Evolutionary conservation across 2,797 vertebrate species (phyloP).

Genomic region (Coracias cyanogaster): DNA sequence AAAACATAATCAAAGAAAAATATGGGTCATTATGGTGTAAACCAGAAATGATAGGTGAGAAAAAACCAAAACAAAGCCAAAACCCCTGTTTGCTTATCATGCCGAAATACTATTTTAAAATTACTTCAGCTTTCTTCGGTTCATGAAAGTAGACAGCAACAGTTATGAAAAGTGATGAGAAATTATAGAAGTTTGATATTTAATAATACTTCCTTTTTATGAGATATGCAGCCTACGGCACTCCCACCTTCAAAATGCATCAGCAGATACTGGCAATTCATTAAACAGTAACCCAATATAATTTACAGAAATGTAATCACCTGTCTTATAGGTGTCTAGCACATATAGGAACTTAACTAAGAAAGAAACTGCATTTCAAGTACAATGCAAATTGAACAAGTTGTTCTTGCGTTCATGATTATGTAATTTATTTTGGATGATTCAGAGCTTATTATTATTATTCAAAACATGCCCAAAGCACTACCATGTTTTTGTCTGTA

Average conservation of each 20-base stretch:
- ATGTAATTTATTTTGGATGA: not conserved
- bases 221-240: not conserved
- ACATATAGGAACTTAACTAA: conserved; percentile 8
- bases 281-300: not conserved
- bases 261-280: not conserved
- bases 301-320: not conserved
- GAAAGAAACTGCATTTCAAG: not conserved
- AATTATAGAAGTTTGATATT: not conserved
- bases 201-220: not conserved
- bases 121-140: not conserved
- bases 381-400: not conserved
- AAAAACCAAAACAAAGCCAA: not conserved
- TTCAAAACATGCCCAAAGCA: conserved; percentile 7
- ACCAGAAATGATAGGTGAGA: conserved; percentile 1
- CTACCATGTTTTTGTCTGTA: not conserved
- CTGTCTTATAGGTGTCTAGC: not conserved
- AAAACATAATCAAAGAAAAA: conserved; percentile 30
- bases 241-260: not conserved
- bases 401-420: not conserved
- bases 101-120: not conserved
- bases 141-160: not conserved
- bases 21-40: not conserved
- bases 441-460: not conserved
- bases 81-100: not conserved
- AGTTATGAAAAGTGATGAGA: not conserved